Percentiles rank a stretch among this genome's conserved stretches.
Evolutionary conservation across 2,113 vertebrate genomes (phyloP).

Genomic region (Tyto alba): DNA sequence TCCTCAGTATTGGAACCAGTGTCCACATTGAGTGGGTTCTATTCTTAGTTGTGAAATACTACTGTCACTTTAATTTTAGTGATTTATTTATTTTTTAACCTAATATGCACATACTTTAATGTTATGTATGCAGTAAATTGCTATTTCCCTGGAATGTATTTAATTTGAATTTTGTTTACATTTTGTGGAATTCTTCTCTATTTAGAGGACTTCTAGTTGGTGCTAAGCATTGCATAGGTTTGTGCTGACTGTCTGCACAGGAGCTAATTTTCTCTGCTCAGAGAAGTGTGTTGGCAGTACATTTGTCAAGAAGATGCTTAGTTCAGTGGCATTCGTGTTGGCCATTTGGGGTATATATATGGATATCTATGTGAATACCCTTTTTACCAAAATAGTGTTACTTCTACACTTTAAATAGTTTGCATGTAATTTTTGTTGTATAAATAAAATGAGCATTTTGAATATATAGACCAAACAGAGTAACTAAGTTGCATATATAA

Average conservation of each 20-base stretch:
- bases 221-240: background rate
- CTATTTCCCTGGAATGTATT: background rate
- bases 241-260: background rate
- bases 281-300: background rate
- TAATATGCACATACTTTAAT: background rate
- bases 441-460: background rate
- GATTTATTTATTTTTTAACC: background rate
- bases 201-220: background rate
- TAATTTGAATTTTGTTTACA: background rate
- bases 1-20: background rate
- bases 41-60: background rate
- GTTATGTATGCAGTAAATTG: background rate
- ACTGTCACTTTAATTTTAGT: background rate
- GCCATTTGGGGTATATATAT: background rate
- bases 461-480: background rate
- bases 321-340: background rate
- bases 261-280: background rate
- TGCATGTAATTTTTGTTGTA: background rate
- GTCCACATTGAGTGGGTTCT: fast-evolving
- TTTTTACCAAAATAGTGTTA: background rate
- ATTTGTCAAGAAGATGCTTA: background rate
- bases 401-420: background rate
- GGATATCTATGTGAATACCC: background rate
- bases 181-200: background rate
- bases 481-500: background rate